Evolutionary conservation across 1,140 invertebrate species (phyloP).

Genomic region (Harpegnathos saltator): DNA sequence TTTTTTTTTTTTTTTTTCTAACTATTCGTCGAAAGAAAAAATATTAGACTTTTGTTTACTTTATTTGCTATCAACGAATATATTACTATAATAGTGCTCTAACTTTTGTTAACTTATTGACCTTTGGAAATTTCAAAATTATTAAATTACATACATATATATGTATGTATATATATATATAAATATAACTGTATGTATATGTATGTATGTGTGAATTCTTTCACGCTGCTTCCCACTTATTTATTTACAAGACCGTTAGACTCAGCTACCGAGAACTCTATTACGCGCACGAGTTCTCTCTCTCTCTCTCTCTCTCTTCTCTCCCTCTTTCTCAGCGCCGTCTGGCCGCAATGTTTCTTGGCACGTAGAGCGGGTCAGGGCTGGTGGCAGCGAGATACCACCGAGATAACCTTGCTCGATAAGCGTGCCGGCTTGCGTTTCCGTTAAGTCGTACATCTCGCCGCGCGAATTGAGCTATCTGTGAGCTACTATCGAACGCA

Average conservation of each 20-base stretch:
- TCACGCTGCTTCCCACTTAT: constrained; percentile 22
- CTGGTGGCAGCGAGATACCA: constrained; percentile 41
- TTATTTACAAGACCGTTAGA: constrained; percentile 57
- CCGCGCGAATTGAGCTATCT: constrained; percentile 51
- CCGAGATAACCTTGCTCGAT: constrained; percentile 61
- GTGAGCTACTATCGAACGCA: constrained; percentile 11
- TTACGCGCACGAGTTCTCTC: constrained; percentile 50
- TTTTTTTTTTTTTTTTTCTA: too few species aligned
- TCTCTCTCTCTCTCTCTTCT: too few species aligned
- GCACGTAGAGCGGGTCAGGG: constrained; percentile 61
- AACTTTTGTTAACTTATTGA: too few species aligned
- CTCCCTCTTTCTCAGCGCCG: not conserved
- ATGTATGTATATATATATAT: too few species aligned
- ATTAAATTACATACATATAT: too few species aligned
- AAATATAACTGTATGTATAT: too few species aligned
- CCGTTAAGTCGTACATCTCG: constrained; percentile 55
- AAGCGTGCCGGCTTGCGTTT: constrained; percentile 50
- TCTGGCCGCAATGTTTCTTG: constrained; percentile 55
- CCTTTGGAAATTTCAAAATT: too few species aligned
- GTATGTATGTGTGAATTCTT: not conserved
- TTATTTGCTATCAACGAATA: too few species aligned
- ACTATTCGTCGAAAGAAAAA: too few species aligned
- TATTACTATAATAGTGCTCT: too few species aligned
- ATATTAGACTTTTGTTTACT: too few species aligned
- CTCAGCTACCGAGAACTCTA: constrained; percentile 55